Base-by-base conservation (phyloP, 2,888 invertebrate species). In the Ditylenchus weischeri region DNA sequence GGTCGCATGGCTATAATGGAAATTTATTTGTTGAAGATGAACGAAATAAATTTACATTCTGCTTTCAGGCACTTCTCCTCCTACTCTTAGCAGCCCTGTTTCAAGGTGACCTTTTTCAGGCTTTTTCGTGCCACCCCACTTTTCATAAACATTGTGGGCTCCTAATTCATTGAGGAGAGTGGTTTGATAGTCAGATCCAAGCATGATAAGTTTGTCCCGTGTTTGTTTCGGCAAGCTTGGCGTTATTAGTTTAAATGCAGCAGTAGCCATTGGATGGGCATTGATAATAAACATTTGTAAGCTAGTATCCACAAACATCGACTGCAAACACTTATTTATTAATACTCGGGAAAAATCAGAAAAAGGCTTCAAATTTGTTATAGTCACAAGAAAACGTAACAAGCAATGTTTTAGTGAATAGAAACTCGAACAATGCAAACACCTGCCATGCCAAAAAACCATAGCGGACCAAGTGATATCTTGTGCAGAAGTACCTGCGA, bases 11-110 rank as follows among this genome's bases (percentile, higher is more conserved):
- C 43, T 43, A 43, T 15, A 43, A 15, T 43, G 3, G 43, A 6
- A 43, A 43, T 29, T 29, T 29, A 29, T 29, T 29, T 29, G 29
- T 29, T 29, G 29, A 29, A 43, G 3, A 13, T 15, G 15, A 3
- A 10, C 43, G 1, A 43, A 43, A n/a, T n/a, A n/a, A 13, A 23
- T 18, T 54, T 57, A 73, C 72, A 60, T 63, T 19, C 69, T 58
- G 29, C 65, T 66, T 43, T 73, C 70, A 18, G 76, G 76, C 35
- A 65, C 63, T 18, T 62, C 38, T n/a, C 71, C 71, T 15, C 80
- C 79, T 69, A 78, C 71, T 13, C 79, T 71, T 43, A 80, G 65
- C 23, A 72, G 72, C n/a, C 79, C 79, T 19, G 63, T 69, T 38
- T 72, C 65, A n/a, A 38, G 29, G 49, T 64, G 54, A 6, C 72